phyloP scores from a whole-genome alignment of 2,113 vertebrate genomes.

The Zonotrichia leucophrys region DNA sequence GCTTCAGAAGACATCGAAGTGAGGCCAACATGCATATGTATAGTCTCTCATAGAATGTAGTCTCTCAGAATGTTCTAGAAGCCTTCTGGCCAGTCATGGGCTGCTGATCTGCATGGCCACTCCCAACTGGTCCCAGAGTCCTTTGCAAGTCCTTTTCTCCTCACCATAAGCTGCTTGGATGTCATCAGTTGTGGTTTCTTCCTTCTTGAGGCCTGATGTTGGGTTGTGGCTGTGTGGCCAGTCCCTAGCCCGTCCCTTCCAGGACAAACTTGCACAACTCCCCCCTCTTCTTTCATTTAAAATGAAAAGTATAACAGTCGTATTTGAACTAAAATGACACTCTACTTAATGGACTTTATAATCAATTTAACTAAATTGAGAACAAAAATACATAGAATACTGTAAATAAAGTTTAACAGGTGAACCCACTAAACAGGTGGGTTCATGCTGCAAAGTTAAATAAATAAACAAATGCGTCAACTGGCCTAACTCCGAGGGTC shows the following conservation, averaged over 20 bases:
- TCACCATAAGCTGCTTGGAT: neutral
- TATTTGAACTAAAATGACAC: neutral
- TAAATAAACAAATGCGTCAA: neutral
- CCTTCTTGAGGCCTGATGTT: neutral
- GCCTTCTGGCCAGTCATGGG: neutral
- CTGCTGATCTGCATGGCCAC: neutral
- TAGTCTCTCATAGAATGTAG: neutral
- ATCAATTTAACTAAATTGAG: neutral
- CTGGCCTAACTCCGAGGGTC: neutral
- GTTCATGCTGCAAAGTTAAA: neutral
- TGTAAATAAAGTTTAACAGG: neutral
- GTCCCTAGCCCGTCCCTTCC: neutral
- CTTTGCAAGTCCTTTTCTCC: neutral
- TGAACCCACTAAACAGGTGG: neutral
- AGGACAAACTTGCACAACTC: neutral
- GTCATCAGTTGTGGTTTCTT: neutral
- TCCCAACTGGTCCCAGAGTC: neutral
- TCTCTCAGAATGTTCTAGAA: neutral
- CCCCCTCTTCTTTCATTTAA: neutral
- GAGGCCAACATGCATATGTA: neutral
- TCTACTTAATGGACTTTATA: neutral
- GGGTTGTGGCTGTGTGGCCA: neutral
- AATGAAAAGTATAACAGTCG: neutral
- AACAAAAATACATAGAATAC: neutral
- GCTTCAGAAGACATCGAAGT: neutral